Percentiles rank a stretch among this genome's conserved stretches.
Conservation (phyloP, 2,888 invertebrate genomes). For the Acleris cristana region DNA sequence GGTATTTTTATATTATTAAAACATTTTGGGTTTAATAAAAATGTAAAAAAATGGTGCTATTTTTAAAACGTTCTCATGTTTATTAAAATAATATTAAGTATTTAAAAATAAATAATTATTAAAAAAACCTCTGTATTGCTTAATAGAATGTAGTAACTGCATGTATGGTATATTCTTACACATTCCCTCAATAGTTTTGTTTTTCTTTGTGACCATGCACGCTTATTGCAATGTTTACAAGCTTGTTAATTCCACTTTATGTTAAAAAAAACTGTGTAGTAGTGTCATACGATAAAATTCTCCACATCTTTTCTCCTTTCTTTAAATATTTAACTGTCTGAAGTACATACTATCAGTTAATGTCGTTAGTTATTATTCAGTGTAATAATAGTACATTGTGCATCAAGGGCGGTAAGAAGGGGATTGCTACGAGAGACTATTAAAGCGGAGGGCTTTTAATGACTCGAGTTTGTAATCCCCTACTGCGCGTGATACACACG, state of each 20-base stretch:
- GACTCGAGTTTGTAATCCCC: too few relatives aligned
- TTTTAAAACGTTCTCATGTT: neutral
- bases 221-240: slow-evolving; percentile 2
- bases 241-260: neutral
- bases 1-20: neutral
- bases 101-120: neutral
- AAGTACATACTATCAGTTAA: too few relatives aligned
- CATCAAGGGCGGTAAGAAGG: too few relatives aligned
- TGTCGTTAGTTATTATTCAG: too few relatives aligned
- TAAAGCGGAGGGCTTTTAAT: too few relatives aligned
- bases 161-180: too few relatives aligned
- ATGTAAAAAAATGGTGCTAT: neutral
- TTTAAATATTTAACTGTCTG: too few relatives aligned
- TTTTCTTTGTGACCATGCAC: slow-evolving; percentile 1
- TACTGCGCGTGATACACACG: too few relatives aligned
- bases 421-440: too few relatives aligned
- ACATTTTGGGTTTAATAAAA: neutral
- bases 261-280: neutral
- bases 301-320: too few relatives aligned
- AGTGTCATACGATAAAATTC: too few relatives aligned
- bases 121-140: neutral
- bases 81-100: neutral
- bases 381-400: too few relatives aligned
- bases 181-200: neutral
- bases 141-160: slow-evolving; percentile 1